Evolutionary conservation across 2,113 vertebrate species (phyloP), one percentile per base, ranked within the genome.

Genomic region (Hippocampus mohnikei): DNA sequence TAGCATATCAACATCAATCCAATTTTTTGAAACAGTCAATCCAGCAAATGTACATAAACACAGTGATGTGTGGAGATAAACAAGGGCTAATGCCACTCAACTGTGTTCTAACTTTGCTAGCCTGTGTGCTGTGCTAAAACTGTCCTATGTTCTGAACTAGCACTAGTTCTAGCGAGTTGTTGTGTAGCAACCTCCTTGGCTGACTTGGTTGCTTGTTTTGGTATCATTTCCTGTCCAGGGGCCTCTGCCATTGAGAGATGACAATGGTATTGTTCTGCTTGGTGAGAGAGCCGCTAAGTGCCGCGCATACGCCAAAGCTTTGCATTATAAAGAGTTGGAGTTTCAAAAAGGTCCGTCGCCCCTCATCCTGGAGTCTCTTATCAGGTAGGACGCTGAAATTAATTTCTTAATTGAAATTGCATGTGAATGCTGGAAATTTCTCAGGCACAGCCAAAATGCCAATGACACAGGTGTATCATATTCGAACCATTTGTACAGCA

Each of bases 261-360:
- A 99, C 87, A 99, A 99, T 23, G 97, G 97, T 72, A 95, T 98
- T 41, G 97, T 99, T 75, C 90, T 99, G 11, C 92, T 99, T 11
- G 97, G 97, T 0, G 97, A 99, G 81, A 92, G 97, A 83, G 97
- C 97, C 25, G 95, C 97, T 60, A 98, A 98, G 82, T 99, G 97
- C 75, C 94, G 97, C 23, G 97, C 97, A 0, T 99, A 99, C 0
- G 97, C 97, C 84, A 99, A 99, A 67, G 97, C 97, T 1, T 89
- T 99, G 9, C 97, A 99, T 91, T 99, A 99, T 91, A 99, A 99
- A 86, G 97, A 99, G 74, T 92, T 99, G 88, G 97, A 99, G 88
- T 99, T 99, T 85, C 97, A 99, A 83, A 99, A 99, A 67, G 97
- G 97, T 0, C 91, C 96, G 8, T 95, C 93, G 2, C 96, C 97